A percentile compares a stretch with the other conserved stretches of the same genome.
Evolutionary conservation across 2,113 vertebrate species (phyloP).

Genomic region (Lepidothrix coronata): DNA sequence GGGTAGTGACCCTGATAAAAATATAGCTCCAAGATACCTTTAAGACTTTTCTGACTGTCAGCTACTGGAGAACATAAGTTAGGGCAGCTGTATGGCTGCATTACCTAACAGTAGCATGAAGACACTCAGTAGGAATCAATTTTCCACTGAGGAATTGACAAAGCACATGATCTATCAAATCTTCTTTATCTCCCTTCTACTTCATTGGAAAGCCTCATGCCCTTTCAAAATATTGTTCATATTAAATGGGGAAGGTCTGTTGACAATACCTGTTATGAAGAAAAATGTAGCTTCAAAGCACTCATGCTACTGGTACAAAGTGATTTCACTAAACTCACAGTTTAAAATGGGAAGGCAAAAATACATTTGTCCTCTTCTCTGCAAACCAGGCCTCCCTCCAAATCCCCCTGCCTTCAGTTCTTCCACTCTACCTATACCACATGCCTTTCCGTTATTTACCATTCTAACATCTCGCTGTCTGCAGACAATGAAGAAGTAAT

Average conservation of each 20-base stretch:
- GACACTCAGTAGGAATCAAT: not conserved
- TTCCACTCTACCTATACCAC: not conserved
- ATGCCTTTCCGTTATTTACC: not conserved
- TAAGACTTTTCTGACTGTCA: not conserved
- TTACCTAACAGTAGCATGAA: not conserved
- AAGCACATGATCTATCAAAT: not conserved
- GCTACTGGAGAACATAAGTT: not conserved
- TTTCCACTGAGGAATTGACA: not conserved
- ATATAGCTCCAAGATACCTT: not conserved
- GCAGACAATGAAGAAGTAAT: not conserved
- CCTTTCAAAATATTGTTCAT: not conserved
- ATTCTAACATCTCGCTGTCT: not conserved
- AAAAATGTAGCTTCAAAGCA: not conserved
- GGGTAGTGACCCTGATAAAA: not conserved
- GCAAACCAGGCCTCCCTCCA: not conserved
- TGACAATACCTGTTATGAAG: not conserved
- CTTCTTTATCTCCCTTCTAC: not conserved
- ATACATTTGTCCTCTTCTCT: not conserved
- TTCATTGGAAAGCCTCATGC: not conserved
- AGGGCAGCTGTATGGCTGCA: not conserved
- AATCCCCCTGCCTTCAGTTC: not conserved
- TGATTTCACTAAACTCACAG: not conserved
- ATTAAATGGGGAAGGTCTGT: not conserved
- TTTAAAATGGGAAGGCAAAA: not conserved
- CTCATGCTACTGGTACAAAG: not conserved